A percentile compares a stretch with the other conserved stretches of the same genome.
Evolutionary conservation across 2,797 vertebrate genomes (phyloP).

Genomic region (Antrozous pallidus): DNA sequence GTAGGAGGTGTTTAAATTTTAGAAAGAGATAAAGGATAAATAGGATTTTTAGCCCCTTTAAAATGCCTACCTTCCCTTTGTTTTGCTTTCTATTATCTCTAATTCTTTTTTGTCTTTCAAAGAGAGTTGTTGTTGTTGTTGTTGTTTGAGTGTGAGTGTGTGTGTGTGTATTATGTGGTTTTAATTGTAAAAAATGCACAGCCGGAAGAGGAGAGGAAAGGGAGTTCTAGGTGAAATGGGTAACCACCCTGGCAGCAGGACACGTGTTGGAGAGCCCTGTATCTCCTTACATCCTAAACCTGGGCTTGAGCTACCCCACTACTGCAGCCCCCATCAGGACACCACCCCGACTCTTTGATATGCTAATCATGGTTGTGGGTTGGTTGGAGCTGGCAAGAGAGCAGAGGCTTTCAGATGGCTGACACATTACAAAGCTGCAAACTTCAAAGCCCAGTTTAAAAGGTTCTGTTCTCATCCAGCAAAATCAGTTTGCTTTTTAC

Average conservation of each 20-base stretch:
- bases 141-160: neutral
- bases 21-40: neutral
- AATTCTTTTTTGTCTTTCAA: neutral
- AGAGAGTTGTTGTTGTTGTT: neutral
- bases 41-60: neutral
- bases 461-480: conserved; percentile 81
- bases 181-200: conserved; percentile 27
- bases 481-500: conserved; percentile 82
- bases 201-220: conserved; percentile 9
- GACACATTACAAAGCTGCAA: conserved; percentile 81
- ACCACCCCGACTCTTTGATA: conserved; percentile 78
- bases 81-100: neutral
- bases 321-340: conserved; percentile 56
- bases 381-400: conserved; percentile 76
- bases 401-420: conserved; percentile 74
- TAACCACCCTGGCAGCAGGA: neutral
- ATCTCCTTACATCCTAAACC: conserved; percentile 44
- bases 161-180: neutral
- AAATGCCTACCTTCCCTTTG: neutral
- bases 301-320: conserved; percentile 44
- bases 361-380: conserved; percentile 79
- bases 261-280: neutral
- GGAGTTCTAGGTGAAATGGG: neutral
- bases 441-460: conserved; percentile 88
- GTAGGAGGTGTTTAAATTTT: conserved; percentile 28